A percentile compares a stretch with the other conserved stretches of the same genome.
phyloP scores from a whole-genome alignment of 2,888 invertebrate genomes.

The Helleia helle region DNA sequence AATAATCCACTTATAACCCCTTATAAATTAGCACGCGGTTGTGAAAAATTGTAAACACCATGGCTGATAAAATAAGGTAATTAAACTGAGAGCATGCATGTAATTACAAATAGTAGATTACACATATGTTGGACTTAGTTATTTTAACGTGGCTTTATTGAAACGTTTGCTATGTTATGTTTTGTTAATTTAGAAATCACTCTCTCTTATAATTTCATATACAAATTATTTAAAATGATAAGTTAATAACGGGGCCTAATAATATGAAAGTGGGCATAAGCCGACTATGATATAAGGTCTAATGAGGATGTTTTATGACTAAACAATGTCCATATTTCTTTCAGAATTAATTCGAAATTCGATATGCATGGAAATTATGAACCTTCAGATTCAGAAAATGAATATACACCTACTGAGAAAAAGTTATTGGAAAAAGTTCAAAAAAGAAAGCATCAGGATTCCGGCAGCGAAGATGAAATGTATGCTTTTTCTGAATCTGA shows the following conservation, averaged over 20 bases:
- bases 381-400: conserved; percentile 81
- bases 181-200: too few relatives aligned
- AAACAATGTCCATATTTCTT: neutral
- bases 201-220: too few relatives aligned
- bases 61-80: conserved; percentile 61
- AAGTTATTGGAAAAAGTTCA: conserved; percentile 75
- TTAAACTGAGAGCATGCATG: neutral
- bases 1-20: neutral
- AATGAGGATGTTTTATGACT: too few relatives aligned
- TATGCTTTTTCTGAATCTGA: conserved; percentile 74
- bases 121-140: too few relatives aligned
- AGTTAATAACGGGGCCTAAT: too few relatives aligned
- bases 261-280: too few relatives aligned
- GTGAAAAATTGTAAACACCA: conserved; percentile 19
- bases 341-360: conserved; percentile 51
- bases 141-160: too few relatives aligned
- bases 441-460: conserved; percentile 63
- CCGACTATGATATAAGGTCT: too few relatives aligned
- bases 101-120: neutral
- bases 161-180: too few relatives aligned
- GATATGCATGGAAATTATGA: conserved; percentile 73
- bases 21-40: conserved; percentile 5
- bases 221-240: too few relatives aligned
- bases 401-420: conserved; percentile 79
- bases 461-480: conserved; percentile 77